Evolutionary conservation across 2,888 invertebrate species (phyloP).

Genomic region (Mellilla xanthometata): DNA sequence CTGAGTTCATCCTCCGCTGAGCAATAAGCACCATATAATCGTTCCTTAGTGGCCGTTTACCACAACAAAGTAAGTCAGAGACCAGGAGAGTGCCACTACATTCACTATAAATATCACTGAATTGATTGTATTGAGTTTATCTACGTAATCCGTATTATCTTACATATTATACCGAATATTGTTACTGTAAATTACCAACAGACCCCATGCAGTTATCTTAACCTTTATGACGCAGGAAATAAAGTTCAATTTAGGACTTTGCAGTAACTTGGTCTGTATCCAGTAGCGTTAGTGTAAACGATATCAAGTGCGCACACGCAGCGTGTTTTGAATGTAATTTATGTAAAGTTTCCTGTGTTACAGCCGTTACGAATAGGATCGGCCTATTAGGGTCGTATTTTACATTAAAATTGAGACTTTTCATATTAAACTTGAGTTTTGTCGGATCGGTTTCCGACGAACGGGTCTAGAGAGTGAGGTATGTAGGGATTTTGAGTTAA

Average conservation of each 20-base stretch:
- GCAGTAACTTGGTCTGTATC: constrained; percentile 4
- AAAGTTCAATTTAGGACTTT: constrained; percentile 12
- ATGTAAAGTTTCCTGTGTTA: constrained; percentile 28
- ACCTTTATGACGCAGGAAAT: constrained; percentile 2
- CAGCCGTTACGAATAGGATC: constrained; percentile 28
- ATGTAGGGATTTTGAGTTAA: constrained; percentile 6
- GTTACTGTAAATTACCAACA: constrained; percentile 34
- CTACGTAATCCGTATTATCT: constrained; percentile 49
- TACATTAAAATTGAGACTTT: constrained; percentile 20
- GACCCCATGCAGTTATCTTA: background rate
- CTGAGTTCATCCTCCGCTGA: background rate
- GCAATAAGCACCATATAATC: constrained; percentile 6
- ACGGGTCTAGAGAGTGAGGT: constrained; percentile 1
- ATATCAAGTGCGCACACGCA: constrained; percentile 25
- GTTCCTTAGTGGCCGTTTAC: constrained; percentile 12
- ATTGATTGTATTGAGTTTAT: constrained; percentile 49
- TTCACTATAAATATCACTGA: constrained; percentile 31
- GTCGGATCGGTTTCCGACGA: constrained; percentile 17
- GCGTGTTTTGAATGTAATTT: constrained; percentile 25
- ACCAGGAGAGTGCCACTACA: constrained; percentile 11
- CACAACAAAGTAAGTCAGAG: constrained; percentile 13
- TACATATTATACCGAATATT: constrained; percentile 49
- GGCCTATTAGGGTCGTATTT: constrained; percentile 17
- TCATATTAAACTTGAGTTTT: constrained; percentile 26
- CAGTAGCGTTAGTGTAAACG: constrained; percentile 30